Percentiles rank a stretch among this genome's conserved stretches.
Evolutionary conservation across 1,140 invertebrate species (phyloP).

Genomic region (Halictus rubicundus): DNA sequence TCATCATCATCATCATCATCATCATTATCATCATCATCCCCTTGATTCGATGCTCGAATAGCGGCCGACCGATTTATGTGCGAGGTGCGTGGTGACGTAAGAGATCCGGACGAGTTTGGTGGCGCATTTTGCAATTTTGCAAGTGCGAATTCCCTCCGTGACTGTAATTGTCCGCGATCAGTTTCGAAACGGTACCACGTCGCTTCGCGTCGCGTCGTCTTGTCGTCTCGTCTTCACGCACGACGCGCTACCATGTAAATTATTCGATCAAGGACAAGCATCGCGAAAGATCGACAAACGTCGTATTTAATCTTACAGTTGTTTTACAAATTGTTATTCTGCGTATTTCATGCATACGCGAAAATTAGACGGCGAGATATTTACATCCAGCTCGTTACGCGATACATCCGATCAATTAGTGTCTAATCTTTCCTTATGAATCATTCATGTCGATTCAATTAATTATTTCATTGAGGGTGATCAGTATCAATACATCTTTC

Average conservation of each 20-base stretch:
- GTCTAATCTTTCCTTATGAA: too few relatives aligned
- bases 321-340: too few relatives aligned
- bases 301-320: too few relatives aligned
- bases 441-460: too few relatives aligned
- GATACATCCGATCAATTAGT: too few relatives aligned
- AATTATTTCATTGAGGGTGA: too few relatives aligned
- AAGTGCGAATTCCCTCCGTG: background rate
- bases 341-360: too few relatives aligned
- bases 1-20: background rate
- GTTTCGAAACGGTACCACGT: background rate
- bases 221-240: too few relatives aligned
- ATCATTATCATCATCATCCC: background rate
- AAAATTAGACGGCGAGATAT: too few relatives aligned
- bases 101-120: background rate
- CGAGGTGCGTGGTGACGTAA: background rate
- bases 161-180: background rate
- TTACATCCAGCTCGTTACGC: too few relatives aligned
- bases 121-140: slow-evolving; percentile 1
- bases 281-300: background rate
- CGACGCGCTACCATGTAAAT: background rate
- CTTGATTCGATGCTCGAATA: background rate
- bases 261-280: background rate
- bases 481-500: too few relatives aligned
- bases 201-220: too few relatives aligned
- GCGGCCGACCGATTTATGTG: background rate